Evolutionary conservation across 2,113 vertebrate species (phyloP), one percentile per base, ranked within the genome.

Genomic region (Grammomys surdaster): DNA sequence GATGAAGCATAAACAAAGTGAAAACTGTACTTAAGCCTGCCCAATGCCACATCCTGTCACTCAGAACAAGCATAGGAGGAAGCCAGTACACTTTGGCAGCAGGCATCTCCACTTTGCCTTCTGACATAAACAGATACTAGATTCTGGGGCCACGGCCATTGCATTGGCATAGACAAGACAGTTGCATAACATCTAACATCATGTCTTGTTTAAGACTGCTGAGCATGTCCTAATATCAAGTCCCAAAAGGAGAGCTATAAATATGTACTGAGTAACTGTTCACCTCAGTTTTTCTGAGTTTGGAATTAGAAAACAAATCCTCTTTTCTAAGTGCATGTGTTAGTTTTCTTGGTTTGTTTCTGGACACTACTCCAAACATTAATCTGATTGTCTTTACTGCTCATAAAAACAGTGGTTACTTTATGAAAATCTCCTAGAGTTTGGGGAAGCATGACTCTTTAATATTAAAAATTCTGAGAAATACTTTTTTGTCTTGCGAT

Each of bases 1-100:
- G 96, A 85, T 97, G 97, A 98, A 98, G 97, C 96, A 85, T 67
- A 91, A 98, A 94, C 48, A 95, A 94, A 94, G 48, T 75, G 97
- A 95, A 48, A 33, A 54, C 82, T 82, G 89, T 86, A 78, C 89
- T 92, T 78, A 76, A 82, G 17, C 58, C 19, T 0, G 82, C 97
- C 93, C 24, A n/a, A 69, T 58, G 96, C 58, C 14, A 94, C 88
- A 72, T 95, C 89, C 0, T 6, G 8, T 82, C 97, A 46, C 28
- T 97, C 95, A 96, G 76, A n/a, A 94, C 31, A 92, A 93, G 75
- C 73, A 84, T 80, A 16, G 31, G 80, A 96, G 78, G 97, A 96
- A 95, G 43, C 16, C 70, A 56, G 86, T 54, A 40, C 17, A 63
- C 91, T 77, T 90, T 76, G 95, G 89, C 81, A 89, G 77, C 56